Base-by-base conservation (phyloP, 2,113 vertebrate species). In the Nesogale talazaci region DNA sequence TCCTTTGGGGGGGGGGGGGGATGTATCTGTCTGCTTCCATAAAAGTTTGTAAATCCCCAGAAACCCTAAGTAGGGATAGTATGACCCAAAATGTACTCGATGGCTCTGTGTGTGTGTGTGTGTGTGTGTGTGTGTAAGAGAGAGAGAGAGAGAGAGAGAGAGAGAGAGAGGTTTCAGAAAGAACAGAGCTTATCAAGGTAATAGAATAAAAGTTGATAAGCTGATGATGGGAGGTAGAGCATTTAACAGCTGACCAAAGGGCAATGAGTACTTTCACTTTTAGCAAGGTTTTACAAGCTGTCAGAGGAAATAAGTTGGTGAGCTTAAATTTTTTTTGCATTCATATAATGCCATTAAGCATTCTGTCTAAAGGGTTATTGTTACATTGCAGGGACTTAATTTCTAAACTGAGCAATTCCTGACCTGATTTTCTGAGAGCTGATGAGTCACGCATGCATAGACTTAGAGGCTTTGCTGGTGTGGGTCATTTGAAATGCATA, bases 401-500 rank as follows among this genome's bases (percentile, higher is more conserved):
- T 95, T 81, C 56, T 96, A 95, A 16, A 65, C 31, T 91, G 77
- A 93, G 79, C 82, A 96, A 93, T 92, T 94, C 78, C 75, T 96
- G 79, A 95, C 93, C 93, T 85, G 92, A 63, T 95, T 97, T 93
- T 96, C 85, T 91, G 61, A 65, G 94, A 97, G 78, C 14, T 78
- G 79, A 90, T 95, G 93, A 97, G 52, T 97, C 95, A 94, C 65
- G 70, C 38, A 88, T 16, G 38, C 31, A 42, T 14, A 93, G 36
- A 93, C 10, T 86, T 59, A 90, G 70, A 96, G 52, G 79, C 27
- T 97, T 97, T 95, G 92, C 52, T 83, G 83, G 91, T 87, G 89
- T 87, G 89, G 94, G 79, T 96, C 86, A 93, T 97, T 97, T 97
- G 94, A 95, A 97, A 97, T 97, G 94, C 72, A n/a, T 59, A 89